Evolutionary conservation across 1,140 invertebrate species (phyloP).

Genomic region (Drosophila kepulauana): DNA sequence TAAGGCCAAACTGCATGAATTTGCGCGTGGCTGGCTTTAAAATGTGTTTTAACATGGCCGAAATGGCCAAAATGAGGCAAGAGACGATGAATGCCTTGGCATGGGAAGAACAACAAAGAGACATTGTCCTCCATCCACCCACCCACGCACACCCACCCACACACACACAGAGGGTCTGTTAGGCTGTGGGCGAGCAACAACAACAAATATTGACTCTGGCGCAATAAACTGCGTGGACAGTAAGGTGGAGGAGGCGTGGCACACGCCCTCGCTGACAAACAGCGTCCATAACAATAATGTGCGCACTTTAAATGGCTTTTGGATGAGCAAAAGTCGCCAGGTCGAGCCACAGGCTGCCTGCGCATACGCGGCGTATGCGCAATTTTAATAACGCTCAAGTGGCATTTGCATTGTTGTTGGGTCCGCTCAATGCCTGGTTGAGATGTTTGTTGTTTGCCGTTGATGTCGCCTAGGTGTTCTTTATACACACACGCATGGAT

Average conservation of each 20-base stretch:
- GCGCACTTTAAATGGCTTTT: slow-evolving; percentile 70
- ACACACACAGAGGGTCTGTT: background rate
- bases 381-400: slow-evolving; percentile 67
- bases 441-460: slow-evolving; percentile 5
- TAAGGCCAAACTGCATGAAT: slow-evolving; percentile 58
- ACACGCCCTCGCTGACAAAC: slow-evolving; percentile 30
- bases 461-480: slow-evolving; percentile 36
- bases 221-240: slow-evolving; percentile 59
- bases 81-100: background rate
- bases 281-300: slow-evolving; percentile 46
- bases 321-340: slow-evolving; percentile 42
- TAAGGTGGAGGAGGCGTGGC: background rate
- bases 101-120: slow-evolving; percentile 57
- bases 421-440: background rate
- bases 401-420: slow-evolving; percentile 45
- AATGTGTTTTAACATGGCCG: slow-evolving; percentile 62
- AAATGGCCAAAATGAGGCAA: slow-evolving; percentile 16
- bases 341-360: background rate
- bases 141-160: background rate
- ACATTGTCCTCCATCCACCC: slow-evolving; percentile 12
- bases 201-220: slow-evolving; percentile 77
- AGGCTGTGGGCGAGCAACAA: slow-evolving; percentile 37
- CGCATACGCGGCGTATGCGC: slow-evolving; percentile 59
- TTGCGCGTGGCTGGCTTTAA: slow-evolving; percentile 68
- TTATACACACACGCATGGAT: slow-evolving; percentile 42